phyloP scores from a whole-genome alignment of 1,140 invertebrate species.

The Fopius arisanus region DNA sequence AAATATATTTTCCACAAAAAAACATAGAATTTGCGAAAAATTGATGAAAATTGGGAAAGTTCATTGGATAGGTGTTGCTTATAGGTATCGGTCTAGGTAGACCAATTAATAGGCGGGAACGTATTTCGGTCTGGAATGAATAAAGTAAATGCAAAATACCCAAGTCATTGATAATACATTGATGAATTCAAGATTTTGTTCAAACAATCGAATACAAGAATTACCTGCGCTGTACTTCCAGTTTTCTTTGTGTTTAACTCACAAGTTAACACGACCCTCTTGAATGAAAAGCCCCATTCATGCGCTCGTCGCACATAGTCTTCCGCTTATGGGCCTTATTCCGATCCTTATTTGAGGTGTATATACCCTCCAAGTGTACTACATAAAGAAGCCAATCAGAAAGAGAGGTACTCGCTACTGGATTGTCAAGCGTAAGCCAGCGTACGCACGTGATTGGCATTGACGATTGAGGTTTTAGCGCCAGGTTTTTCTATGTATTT shows the following conservation, averaged over 20 bases:
- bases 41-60: too few relatives aligned
- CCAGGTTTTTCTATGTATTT: constrained; percentile 13
- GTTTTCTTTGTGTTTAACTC: not conserved
- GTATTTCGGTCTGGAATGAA: too few relatives aligned
- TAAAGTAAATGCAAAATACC: too few relatives aligned
- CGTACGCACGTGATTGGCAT: constrained; percentile 51
- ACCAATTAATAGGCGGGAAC: too few relatives aligned
- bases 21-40: too few relatives aligned
- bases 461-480: constrained; percentile 43
- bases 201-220: not conserved
- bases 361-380: constrained; percentile 9
- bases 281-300: constrained; percentile 54
- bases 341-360: constrained; percentile 33
- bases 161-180: too few relatives aligned
- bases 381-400: not conserved
- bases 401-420: constrained; percentile 16
- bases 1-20: too few relatives aligned
- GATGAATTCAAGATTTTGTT: not conserved
- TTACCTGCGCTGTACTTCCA: not conserved
- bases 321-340: constrained; percentile 19
- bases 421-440: constrained; percentile 13
- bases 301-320: constrained; percentile 32
- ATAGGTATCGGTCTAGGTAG: too few relatives aligned
- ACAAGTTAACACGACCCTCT: constrained; percentile 19
- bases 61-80: too few relatives aligned